phyloP scores from a whole-genome alignment of 2,113 vertebrate species.

The Bambusicola thoracicus region DNA sequence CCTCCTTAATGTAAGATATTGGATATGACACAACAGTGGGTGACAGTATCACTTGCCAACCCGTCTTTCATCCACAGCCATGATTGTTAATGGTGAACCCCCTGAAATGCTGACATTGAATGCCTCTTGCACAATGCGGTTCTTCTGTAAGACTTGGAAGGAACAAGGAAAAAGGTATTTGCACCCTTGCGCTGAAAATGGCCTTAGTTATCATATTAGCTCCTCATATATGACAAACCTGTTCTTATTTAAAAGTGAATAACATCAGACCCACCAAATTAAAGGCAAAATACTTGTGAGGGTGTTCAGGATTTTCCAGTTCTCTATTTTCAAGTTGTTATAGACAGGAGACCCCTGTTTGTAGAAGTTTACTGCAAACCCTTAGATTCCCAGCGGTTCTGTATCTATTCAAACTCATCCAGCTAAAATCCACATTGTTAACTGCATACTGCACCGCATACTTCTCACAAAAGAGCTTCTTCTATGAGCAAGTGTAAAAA shows the following conservation, averaged over 20 bases:
- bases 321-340: not conserved
- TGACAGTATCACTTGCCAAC: constrained; percentile 12
- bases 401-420: not conserved
- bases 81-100: constrained; percentile 8
- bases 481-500: not conserved
- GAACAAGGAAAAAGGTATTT: constrained; percentile 57
- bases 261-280: constrained; percentile 44
- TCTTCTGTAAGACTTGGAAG: constrained; percentile 58
- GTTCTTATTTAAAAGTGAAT: constrained; percentile 66
- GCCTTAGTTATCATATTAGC: constrained; percentile 73
- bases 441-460: not conserved
- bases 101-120: not conserved
- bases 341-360: not conserved
- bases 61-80: constrained; percentile 45
- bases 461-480: not conserved
- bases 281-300: not conserved
- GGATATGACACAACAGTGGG: constrained; percentile 20
- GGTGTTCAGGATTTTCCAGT: not conserved
- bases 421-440: not conserved
- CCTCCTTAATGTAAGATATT: constrained; percentile 11
- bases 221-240: constrained; percentile 71
- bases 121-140: not conserved
- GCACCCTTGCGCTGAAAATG: constrained; percentile 72
- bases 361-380: not conserved
- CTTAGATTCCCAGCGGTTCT: not conserved